These are phyloP conservation scores for Rhimphoctona megacephalus DNA, from an alignment of 2,888 invertebrate species.

Conservation along the genomic window DNA sequence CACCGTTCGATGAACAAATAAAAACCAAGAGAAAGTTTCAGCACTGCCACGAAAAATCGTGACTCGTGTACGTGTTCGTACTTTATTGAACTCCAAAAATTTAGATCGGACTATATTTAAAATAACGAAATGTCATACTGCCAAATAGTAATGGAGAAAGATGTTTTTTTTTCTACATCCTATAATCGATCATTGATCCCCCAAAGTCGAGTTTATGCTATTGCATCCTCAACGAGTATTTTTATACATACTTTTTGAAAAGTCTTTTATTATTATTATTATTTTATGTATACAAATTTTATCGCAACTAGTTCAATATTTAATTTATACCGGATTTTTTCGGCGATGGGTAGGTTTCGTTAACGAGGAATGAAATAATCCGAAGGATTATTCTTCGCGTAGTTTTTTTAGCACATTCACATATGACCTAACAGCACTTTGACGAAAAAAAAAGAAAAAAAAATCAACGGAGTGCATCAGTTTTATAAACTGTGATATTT, in stretches of 20 bases:
- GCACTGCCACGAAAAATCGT: constrained; percentile 1
- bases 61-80: not conserved
- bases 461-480: constrained; percentile 73
- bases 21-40: constrained; percentile 10
- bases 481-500: constrained; percentile 84
- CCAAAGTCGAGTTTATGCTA: constrained; percentile 56
- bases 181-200: constrained; percentile 29
- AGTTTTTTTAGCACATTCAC: constrained; percentile 45
- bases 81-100: not conserved
- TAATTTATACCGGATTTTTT: constrained; percentile 63
- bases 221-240: constrained; percentile 64
- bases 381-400: constrained; percentile 13
- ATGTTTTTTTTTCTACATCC: constrained; percentile 55
- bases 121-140: constrained; percentile 54
- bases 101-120: constrained; percentile 23
- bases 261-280: constrained; percentile 36
- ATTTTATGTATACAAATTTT: constrained; percentile 42
- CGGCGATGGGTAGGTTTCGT: constrained; percentile 21
- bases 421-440: constrained; percentile 44
- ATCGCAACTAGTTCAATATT: constrained; percentile 69
- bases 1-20: not conserved
- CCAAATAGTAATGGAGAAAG: constrained; percentile 59
- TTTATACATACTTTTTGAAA: constrained; percentile 56
- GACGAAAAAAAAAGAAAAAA: constrained; percentile 26
- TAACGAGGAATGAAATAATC: constrained; percentile 7